phyloP scores from a whole-genome alignment of 92 coral and sea anemone species.

The Umimayanthus chanpuru region DNA sequence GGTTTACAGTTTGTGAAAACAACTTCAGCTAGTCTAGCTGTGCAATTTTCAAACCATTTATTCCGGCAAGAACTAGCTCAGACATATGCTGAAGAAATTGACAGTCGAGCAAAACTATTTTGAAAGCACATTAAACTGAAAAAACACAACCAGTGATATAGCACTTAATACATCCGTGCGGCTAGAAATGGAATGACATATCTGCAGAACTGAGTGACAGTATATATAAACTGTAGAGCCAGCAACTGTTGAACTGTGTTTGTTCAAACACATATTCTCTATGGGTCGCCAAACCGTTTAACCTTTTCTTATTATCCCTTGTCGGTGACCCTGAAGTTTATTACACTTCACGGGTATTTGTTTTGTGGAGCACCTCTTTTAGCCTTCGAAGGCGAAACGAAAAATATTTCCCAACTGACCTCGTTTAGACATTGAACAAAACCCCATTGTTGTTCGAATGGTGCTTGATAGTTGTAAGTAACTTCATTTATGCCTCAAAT shows the following conservation, averaged over 20 bases:
- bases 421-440: neutral
- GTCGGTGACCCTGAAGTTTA: constrained; percentile 29
- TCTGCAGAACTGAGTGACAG: constrained; percentile 29
- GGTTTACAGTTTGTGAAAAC: constrained; percentile 1
- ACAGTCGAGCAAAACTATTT: constrained; percentile 1
- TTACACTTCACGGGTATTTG: constrained; percentile 19
- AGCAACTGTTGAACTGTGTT: constrained; percentile 1
- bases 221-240: neutral
- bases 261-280: constrained; percentile 29
- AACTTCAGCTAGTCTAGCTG: neutral
- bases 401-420: neutral
- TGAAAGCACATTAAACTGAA: neutral
- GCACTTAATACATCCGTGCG: neutral
- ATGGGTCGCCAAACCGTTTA: constrained; percentile 37
- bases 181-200: neutral
- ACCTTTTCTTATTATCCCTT: constrained; percentile 40
- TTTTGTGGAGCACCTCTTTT: neutral
- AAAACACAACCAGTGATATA: constrained; percentile 32
- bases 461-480: neutral
- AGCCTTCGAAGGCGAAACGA: neutral
- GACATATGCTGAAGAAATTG: neutral
- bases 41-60: neutral
- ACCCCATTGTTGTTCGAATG: neutral
- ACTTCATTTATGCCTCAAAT: constrained; percentile 19
- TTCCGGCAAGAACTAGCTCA: neutral